Percentiles rank a stretch among this genome's conserved stretches.
These are phyloP conservation scores for Coccyzus lansbergi DNA, from an alignment of 2,797 vertebrate genomes.

Conservation along the genomic window DNA sequence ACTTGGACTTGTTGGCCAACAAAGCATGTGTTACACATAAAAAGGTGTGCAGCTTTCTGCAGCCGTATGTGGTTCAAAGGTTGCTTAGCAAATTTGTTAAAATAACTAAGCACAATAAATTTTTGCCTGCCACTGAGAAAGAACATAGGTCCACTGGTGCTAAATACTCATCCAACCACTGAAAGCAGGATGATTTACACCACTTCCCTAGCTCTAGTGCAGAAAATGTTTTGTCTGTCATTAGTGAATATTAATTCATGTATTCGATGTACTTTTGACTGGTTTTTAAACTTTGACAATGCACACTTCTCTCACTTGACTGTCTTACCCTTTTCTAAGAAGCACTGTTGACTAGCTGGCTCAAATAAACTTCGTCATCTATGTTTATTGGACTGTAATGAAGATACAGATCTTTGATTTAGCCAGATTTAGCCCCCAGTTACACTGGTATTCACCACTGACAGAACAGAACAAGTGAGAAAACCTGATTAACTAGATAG, in stretches of 20 bases:
- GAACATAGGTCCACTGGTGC: neutral
- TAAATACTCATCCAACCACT: neutral
- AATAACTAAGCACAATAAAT: neutral
- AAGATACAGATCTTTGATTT: slow-evolving; percentile 6
- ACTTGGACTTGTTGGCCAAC: neutral
- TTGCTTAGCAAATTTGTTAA: neutral
- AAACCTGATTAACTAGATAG: neutral
- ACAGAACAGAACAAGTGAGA: neutral
- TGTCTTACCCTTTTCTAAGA: neutral
- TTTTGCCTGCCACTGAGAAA: neutral
- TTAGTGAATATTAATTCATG: neutral
- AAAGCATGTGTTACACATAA: neutral
- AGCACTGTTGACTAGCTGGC: neutral
- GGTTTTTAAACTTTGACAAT: neutral
- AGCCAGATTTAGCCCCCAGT: neutral
- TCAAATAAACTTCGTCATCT: neutral
- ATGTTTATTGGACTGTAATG: neutral
- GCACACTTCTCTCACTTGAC: neutral
- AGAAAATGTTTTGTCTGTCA: neutral
- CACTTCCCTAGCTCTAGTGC: neutral
- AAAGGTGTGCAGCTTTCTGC: neutral
- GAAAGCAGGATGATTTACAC: neutral
- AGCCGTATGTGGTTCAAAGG: neutral
- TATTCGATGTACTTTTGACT: neutral
- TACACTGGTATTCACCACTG: neutral